A percentile compares a stretch with the other conserved stretches of the same genome.
These are phyloP conservation scores for Mythimna lalbum DNA, from an alignment of 2,888 invertebrate species.

Conservation along the genomic window DNA sequence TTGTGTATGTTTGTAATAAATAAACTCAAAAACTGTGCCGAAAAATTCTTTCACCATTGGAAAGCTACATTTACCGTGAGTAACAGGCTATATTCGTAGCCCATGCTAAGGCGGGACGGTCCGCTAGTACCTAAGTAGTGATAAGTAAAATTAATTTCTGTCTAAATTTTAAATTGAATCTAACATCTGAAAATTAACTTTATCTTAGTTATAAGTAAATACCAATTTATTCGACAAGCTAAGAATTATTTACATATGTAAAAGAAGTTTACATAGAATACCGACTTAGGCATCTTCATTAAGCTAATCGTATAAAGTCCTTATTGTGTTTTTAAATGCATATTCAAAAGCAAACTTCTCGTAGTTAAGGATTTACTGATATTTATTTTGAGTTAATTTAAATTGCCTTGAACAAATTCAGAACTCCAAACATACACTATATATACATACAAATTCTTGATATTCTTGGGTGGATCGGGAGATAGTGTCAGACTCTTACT, in stretches of 20 bases:
- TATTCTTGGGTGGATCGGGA: too few species aligned
- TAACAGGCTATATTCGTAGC: too few species aligned
- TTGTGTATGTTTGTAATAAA: too few species aligned
- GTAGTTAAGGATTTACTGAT: background rate
- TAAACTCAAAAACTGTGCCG: too few species aligned
- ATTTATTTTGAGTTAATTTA: background rate
- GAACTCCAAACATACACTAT: background rate
- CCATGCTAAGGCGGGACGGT: too few species aligned
- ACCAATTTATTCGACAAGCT: background rate
- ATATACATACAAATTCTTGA: too few species aligned
- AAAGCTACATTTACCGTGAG: too few species aligned
- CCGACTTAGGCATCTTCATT: background rate
- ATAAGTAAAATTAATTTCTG: too few species aligned
- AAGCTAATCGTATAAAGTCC: conserved; percentile 1
- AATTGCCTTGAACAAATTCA: background rate
- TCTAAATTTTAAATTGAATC: background rate
- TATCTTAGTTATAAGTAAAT: background rate
- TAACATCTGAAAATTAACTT: background rate
- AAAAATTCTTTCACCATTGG: too few species aligned
- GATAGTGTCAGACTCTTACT: too few species aligned
- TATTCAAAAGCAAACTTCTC: conserved; percentile 2
- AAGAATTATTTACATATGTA: background rate
- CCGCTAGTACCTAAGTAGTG: too few species aligned
- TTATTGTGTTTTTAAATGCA: background rate
- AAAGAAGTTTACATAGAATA: conserved; percentile 14